Evolutionary conservation across 2,113 vertebrate species (phyloP).

Genomic region (Dicerorhinus sumatrensis): DNA sequence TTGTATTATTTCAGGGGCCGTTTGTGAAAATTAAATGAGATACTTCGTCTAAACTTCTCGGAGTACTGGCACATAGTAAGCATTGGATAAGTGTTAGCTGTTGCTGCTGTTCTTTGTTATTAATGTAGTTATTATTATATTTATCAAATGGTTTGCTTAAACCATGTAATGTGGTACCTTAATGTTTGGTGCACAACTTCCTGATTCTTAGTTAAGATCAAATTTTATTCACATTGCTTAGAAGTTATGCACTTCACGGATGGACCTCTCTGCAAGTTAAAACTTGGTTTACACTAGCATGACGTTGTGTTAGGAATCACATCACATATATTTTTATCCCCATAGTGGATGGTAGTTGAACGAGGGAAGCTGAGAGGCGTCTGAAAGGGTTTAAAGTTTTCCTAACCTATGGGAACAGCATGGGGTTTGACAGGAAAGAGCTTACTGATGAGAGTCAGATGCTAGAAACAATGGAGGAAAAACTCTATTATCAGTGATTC

Average conservation of each 20-base stretch:
- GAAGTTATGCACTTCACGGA: conserved; percentile 9
- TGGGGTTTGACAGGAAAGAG: background rate
- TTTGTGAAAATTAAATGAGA: conserved; percentile 50
- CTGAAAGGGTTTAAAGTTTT: conserved; percentile 13
- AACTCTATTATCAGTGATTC: conserved; percentile 23
- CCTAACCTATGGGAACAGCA: background rate
- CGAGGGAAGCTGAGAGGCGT: conserved; percentile 11
- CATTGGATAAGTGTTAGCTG: background rate
- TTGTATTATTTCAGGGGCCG: background rate
- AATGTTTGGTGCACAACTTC: conserved; percentile 26
- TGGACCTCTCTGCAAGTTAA: background rate
- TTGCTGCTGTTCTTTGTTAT: conserved; percentile 27
- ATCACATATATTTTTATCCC: background rate
- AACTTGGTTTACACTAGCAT: conserved; percentile 39
- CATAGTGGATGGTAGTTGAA: background rate
- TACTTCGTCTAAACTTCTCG: conserved; percentile 34
- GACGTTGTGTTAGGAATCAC: background rate
- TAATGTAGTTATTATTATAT: conserved; percentile 15
- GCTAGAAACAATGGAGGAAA: background rate
- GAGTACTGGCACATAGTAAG: background rate
- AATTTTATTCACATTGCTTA: conserved; percentile 50
- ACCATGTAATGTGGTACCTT: conserved; percentile 12
- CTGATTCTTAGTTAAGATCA: conserved; percentile 44
- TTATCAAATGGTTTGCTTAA: conserved; percentile 31
- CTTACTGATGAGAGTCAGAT: conserved; percentile 27